Conservation (phyloP, 2,888 invertebrate genomes). For the Megaustenia siamemsis region DNA sequence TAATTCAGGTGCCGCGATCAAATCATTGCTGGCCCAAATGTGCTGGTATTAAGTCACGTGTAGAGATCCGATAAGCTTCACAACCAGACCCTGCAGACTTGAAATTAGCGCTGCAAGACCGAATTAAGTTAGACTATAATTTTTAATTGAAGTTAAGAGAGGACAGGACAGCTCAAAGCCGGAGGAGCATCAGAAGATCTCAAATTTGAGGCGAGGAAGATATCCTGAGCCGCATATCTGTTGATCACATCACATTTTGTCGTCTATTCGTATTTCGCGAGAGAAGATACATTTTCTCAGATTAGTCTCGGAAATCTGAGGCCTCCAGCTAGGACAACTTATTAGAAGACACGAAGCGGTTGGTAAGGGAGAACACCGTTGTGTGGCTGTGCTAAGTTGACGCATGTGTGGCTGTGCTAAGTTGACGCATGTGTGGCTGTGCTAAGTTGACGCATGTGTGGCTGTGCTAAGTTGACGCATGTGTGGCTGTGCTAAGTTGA, state of each 20-base stretch:
- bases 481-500: too few species aligned
- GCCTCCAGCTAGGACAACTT: constrained; percentile 3
- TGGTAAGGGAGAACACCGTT: background rate
- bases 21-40: background rate
- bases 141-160: constrained; percentile 15
- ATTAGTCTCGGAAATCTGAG: background rate
- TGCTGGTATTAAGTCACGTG: constrained; percentile 4
- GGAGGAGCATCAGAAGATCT: background rate
- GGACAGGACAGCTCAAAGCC: background rate
- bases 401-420: background rate
- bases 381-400: background rate
- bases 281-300: background rate
- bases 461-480: too few species aligned
- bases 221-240: background rate
- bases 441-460: too few species aligned
- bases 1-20: constrained; percentile 7
- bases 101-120: constrained; percentile 17
- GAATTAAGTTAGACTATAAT: background rate
- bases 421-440: too few species aligned
- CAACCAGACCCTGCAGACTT: background rate
- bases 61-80: background rate
- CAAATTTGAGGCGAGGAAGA: background rate
- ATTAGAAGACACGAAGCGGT: background rate
- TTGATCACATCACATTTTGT: constrained; percentile 10
- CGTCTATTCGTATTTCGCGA: background rate